Conservation (phyloP, 2,113 vertebrate species). For the Isurus oxyrinchus region DNA sequence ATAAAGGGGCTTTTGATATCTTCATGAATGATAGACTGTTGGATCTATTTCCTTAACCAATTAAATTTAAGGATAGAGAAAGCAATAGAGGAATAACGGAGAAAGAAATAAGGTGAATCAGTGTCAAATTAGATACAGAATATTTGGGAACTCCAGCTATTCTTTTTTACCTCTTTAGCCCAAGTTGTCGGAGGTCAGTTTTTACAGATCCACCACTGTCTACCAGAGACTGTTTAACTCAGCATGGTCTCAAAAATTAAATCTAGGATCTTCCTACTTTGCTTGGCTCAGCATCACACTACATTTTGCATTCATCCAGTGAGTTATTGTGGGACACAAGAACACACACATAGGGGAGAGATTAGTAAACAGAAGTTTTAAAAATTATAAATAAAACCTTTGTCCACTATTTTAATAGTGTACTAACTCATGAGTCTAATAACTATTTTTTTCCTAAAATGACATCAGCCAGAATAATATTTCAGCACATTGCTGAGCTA, state of each 20-base stretch:
- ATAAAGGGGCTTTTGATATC: neutral
- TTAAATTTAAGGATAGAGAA: neutral
- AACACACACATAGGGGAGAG: neutral
- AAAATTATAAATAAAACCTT: neutral
- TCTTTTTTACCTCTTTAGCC: neutral
- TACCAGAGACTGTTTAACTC: neutral
- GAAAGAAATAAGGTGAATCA: neutral
- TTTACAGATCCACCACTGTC: neutral
- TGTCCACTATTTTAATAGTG: neutral
- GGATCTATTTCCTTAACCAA: neutral
- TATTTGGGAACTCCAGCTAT: neutral
- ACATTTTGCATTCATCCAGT: neutral
- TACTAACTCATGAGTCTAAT: neutral
- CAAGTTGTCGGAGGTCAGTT: neutral
- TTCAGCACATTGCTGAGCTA: neutral
- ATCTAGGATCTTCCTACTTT: neutral
- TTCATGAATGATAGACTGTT: neutral
- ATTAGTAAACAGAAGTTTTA: neutral
- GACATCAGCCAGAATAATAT: neutral
- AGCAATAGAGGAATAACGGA: neutral
- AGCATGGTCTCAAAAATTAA: neutral
- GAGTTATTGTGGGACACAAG: neutral
- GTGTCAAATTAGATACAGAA: neutral
- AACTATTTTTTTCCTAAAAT: neutral
- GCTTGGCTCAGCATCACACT: neutral